Conservation (phyloP, 2,888 invertebrate species). For the Rosalia funebris region DNA sequence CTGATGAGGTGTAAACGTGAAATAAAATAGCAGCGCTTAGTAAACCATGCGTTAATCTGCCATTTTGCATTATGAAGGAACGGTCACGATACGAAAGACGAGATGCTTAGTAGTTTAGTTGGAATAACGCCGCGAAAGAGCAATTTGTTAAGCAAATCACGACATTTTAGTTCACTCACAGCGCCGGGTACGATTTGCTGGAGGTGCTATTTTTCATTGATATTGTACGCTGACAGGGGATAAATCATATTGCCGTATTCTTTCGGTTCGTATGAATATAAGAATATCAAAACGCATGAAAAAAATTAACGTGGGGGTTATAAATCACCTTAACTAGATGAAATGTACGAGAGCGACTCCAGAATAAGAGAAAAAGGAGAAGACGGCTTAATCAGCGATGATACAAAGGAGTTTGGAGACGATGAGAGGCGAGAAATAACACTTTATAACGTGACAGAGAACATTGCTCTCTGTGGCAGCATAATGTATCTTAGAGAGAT, state of each 20-base stretch:
- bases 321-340: constrained; percentile 14
- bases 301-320: constrained; percentile 5
- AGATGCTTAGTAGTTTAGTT: constrained; percentile 16
- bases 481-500: too few relatives aligned
- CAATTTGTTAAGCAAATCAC: constrained; percentile 25
- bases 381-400: background rate
- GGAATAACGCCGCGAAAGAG: constrained; percentile 4
- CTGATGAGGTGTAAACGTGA: background rate
- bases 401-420: too few relatives aligned
- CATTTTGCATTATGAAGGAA: background rate
- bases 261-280: background rate
- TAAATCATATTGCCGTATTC: constrained; percentile 10
- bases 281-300: constrained; percentile 8
- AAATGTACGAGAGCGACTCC: background rate
- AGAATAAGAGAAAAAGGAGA: background rate
- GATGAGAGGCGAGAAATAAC: too few relatives aligned
- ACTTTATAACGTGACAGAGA: too few relatives aligned
- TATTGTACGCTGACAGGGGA: constrained; percentile 10
- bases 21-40: background rate
- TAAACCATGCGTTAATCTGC: background rate
- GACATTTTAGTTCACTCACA: constrained; percentile 10
- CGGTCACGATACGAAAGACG: too few relatives aligned
- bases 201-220: constrained; percentile 17
- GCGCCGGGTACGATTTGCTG: constrained; percentile 17
- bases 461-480: too few relatives aligned